Evolutionary conservation across 1,140 invertebrate species (phyloP).

Genomic region (Limonius californicus): DNA sequence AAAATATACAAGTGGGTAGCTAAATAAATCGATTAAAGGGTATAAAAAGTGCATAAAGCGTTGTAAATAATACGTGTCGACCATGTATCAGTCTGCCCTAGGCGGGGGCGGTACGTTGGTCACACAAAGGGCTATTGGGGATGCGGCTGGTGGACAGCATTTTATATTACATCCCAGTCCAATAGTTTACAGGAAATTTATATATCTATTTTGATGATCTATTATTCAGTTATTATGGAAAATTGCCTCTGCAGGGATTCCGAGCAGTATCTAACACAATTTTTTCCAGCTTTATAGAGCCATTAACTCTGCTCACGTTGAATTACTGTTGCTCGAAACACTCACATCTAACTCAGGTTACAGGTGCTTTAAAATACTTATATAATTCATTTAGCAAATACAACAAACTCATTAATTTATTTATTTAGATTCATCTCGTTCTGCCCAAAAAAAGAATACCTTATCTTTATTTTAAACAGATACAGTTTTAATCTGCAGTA

Average conservation of each 20-base stretch:
- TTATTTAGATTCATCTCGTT: too few relatives aligned
- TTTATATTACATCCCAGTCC: conserved; percentile 32
- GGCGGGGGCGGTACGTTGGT: conserved; percentile 22
- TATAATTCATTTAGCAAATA: too few relatives aligned
- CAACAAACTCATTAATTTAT: too few relatives aligned
- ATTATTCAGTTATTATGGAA: conserved; percentile 18
- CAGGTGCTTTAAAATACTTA: too few relatives aligned
- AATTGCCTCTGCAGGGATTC: not conserved
- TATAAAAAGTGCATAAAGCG: not conserved
- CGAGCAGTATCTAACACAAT: not conserved
- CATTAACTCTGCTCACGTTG: not conserved
- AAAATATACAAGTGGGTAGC: too few relatives aligned
- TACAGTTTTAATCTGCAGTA: too few relatives aligned
- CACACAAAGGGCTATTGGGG: conserved; percentile 24
- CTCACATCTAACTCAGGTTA: too few relatives aligned
- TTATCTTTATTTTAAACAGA: too few relatives aligned
- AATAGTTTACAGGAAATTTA: conserved; percentile 36
- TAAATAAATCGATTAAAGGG: not conserved
- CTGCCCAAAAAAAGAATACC: too few relatives aligned
- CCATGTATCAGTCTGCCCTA: conserved; percentile 17
- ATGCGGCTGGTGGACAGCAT: conserved; percentile 27
- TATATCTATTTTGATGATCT: conserved; percentile 37
- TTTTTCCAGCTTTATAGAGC: not conserved
- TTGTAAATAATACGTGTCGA: conserved; percentile 11
- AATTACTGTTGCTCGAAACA: too few relatives aligned